Base-by-base conservation (phyloP, 2,113 vertebrate species). In the Blennius ocellaris region DNA sequence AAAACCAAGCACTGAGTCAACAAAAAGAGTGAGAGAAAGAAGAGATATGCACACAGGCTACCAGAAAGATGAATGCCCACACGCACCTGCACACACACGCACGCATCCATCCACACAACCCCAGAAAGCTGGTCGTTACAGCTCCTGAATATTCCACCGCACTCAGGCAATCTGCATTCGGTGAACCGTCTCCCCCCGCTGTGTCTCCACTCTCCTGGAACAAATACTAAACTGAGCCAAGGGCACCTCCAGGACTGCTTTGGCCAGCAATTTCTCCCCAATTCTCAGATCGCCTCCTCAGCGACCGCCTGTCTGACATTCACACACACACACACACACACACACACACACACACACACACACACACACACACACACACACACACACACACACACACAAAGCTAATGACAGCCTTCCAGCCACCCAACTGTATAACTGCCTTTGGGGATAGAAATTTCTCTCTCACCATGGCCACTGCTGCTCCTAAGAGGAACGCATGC, bases 181-280 rank as follows among this genome's bases (percentile, higher is more conserved):
- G 8, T 8, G 6, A 54, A 72, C 76, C 67, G 0, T 67, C 78
- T 54, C 62, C 55, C 69, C 73, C 83, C 53, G 62, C 82, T 60
- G 76, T 74, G 82, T 70, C 82, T 83, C 76, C 74, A 64, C 78
- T 91, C 87, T 85, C 65, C 74, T 84, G 85, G 87, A 90, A 88
- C 87, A 89, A 91, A 92, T 67, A 81, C 83, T 83, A 83, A 87
- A 87, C 79, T 1, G 75, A 88, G 71, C 81, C 87, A 92, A 92
- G 88, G 89, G 89, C 91, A 92, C 89, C 91, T 92, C 89, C 86
- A 91, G 89, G 79, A 89, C 62, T 89, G 89, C 87, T 86, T 78
- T 65, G 76, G 76, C 79, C 88, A 88, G 89, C 91, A 80, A 85
- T 88, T 85, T 82, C 73, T 78, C 59, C 76, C 76, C 83, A 80